Evolutionary conservation across 2,888 invertebrate species (phyloP), one percentile per base, ranked within the genome.

Genomic region (Ferrisia virgata): DNA sequence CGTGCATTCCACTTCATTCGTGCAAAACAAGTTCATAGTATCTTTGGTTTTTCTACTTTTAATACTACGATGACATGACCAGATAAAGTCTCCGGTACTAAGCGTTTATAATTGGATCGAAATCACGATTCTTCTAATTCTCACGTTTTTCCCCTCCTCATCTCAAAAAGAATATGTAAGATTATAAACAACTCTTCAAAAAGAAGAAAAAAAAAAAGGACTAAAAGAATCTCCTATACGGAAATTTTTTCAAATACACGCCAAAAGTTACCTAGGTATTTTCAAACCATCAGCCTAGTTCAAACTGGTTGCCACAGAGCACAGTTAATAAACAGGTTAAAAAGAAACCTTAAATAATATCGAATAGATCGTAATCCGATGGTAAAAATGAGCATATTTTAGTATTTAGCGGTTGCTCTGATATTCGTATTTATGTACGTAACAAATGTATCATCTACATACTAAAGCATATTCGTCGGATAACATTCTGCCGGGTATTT

Each of bases 81-180:
- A 58, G 82, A 82, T 82, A 82, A 78, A 58, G 53, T 39, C 39
- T 36, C 58, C 53, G 39, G 64, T 58, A 36, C 36, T 39, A 58
- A 53, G 58, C 81, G 47, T 39, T 58, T 39, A 82, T 82, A 82
- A 82, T 82, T 82, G 82, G 82, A 82, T 82, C 82, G 82, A 82
- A 82, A 82, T 82, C 82, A 82, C 82, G 82, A 82, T 82, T 82
- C 82, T 82, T 82, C n/a, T 64, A 82, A 82, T 82, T 82, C 82
- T 58, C 82, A 82, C 64, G 82, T 64, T 64, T 82, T 58, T 47
- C 15, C 2, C 22, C n/a, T 33, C 28, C n/a, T 36, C 31, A 64
- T 28, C 28, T 64, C 64, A 64, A 64, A 72, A 76, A 76, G 33
- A 36, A 76, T 76, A 76, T 31, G 72, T n/a, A n/a, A 76, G 72